These are phyloP conservation scores for Psilanteris sp. DNA, from an alignment of 1,140 invertebrate species.

Conservation along the genomic window DNA sequence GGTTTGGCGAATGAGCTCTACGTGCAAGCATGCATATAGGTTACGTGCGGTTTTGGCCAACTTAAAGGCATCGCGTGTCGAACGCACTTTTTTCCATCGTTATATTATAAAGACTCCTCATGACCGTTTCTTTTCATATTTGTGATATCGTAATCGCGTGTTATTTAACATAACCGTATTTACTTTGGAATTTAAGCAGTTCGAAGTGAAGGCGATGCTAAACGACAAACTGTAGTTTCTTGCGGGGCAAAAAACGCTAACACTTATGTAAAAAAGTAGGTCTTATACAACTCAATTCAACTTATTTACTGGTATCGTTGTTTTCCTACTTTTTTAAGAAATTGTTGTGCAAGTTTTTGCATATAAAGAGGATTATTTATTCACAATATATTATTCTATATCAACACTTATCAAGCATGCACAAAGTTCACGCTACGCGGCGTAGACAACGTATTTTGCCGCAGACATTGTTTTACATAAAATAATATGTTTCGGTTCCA, in stretches of 20 bases:
- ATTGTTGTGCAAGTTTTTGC: too few relatives aligned
- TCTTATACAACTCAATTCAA: conserved; percentile 23
- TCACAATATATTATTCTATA: too few relatives aligned
- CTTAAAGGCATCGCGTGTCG: conserved; percentile 46
- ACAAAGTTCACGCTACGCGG: too few relatives aligned
- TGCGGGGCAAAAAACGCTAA: conserved; percentile 13
- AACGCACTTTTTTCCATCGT: conserved; percentile 36
- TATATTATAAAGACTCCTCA: conserved; percentile 42
- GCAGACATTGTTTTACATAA: too few relatives aligned
- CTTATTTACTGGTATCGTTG: too few relatives aligned
- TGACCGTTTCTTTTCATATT: conserved; percentile 40
- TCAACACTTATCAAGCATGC: too few relatives aligned
- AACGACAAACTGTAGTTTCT: conserved; percentile 28
- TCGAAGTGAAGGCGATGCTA: neutral
- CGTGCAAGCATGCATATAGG: conserved; percentile 31
- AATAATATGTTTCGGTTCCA: too few relatives aligned
- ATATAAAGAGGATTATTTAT: too few relatives aligned
- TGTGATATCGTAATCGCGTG: conserved; percentile 51
- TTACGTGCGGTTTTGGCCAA: conserved; percentile 48
- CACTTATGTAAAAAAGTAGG: conserved; percentile 1
- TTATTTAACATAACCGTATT: conserved; percentile 39
- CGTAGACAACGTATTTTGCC: too few relatives aligned
- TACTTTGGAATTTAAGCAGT: conserved; percentile 38
- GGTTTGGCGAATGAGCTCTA: conserved; percentile 7
- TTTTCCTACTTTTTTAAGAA: too few relatives aligned